Conservation (phyloP, 2,113 vertebrate species). For the Halcyon senegalensis region DNA sequence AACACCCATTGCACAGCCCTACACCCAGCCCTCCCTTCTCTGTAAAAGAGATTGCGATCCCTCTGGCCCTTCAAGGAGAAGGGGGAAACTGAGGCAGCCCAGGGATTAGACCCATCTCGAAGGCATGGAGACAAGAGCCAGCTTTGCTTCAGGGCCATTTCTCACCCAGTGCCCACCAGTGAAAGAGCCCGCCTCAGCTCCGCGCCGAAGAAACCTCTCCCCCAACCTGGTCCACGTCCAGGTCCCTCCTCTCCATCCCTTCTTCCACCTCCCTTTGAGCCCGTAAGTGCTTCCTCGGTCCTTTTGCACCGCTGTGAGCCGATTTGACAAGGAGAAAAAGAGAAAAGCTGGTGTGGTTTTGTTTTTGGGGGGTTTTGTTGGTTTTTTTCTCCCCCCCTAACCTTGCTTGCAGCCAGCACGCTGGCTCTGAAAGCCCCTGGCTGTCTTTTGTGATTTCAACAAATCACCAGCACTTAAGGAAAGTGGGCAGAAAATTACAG, state of each 20-base stretch:
- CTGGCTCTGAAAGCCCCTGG: slow-evolving; percentile 38
- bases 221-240: not conserved
- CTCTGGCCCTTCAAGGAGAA: not conserved
- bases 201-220: not conserved
- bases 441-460: slow-evolving; percentile 70
- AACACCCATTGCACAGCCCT: not conserved
- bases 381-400: not conserved
- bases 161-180: not conserved
- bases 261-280: not conserved
- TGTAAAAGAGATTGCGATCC: not conserved
- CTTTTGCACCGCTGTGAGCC: not conserved
- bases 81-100: not conserved
- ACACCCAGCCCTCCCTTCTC: not conserved
- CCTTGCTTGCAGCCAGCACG: slow-evolving; percentile 2
- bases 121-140: not conserved
- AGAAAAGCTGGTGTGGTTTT: not conserved
- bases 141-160: not conserved
- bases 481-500: slow-evolving; percentile 74
- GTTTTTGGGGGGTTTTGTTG: no score
- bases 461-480: slow-evolving; percentile 72
- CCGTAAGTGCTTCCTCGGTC: not conserved
- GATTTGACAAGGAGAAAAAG: not conserved
- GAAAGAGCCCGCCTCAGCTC: not conserved
- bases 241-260: not conserved
- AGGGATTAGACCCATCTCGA: not conserved